Evolutionary conservation across 1,140 invertebrate species (phyloP).

Genomic region (Drosophila erecta): DNA sequence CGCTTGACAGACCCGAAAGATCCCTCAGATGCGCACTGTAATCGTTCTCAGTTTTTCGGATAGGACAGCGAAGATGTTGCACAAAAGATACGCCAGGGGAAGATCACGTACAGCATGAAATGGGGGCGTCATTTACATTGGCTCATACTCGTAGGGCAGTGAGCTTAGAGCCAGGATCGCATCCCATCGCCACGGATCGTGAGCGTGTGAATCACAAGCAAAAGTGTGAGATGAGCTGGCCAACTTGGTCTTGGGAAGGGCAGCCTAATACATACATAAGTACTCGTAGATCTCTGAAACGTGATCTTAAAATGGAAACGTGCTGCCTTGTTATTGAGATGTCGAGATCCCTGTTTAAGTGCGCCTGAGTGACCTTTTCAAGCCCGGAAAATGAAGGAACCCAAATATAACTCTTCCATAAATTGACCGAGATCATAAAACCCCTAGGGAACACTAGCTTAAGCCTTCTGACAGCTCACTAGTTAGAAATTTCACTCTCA

Average conservation of each 20-base stretch:
- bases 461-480: background rate
- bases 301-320: slow-evolving; percentile 40
- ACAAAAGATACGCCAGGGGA: slow-evolving; percentile 61
- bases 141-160: slow-evolving; percentile 24
- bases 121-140: slow-evolving; percentile 80
- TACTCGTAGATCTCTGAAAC: slow-evolving; percentile 34
- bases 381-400: background rate
- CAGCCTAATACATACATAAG: slow-evolving; percentile 12
- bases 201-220: slow-evolving; percentile 74
- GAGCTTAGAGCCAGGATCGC: slow-evolving; percentile 44
- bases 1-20: slow-evolving; percentile 75
- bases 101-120: slow-evolving; percentile 75
- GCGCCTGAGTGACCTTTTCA: background rate
- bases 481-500: background rate
- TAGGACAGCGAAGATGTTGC: slow-evolving; percentile 58
- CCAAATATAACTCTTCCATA: no score
- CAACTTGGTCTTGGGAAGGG: slow-evolving; percentile 9
- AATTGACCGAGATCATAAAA: background rate
- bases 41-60: slow-evolving; percentile 58
- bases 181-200: slow-evolving; percentile 53
- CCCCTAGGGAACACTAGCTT: background rate
- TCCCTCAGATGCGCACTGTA: slow-evolving; percentile 67
- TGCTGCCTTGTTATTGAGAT: slow-evolving; percentile 32
- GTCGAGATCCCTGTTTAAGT: background rate
- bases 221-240: slow-evolving; percentile 30